Percentiles rank a stretch among this genome's conserved stretches.
Evolutionary conservation across 1,140 invertebrate genomes (phyloP).

Genomic region (Bombus difficillimus): DNA sequence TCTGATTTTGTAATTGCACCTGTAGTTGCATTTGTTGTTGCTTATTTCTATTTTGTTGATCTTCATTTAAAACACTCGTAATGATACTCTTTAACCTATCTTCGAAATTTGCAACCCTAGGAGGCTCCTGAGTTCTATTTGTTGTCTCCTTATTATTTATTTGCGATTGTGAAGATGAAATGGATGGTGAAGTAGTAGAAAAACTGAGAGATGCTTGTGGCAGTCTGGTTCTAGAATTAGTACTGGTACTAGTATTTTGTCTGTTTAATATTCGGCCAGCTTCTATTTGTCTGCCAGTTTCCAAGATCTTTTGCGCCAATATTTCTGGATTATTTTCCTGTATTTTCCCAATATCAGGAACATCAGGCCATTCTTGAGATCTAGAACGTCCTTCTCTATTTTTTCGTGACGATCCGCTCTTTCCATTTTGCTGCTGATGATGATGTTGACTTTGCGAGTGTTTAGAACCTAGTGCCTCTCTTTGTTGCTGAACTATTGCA

Average conservation of each 20-base stretch:
- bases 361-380: slow-evolving; percentile 95
- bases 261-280: slow-evolving; percentile 86
- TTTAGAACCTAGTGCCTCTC: slow-evolving; percentile 67
- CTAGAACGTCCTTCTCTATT: slow-evolving; percentile 88
- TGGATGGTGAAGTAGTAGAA: slow-evolving; percentile 55
- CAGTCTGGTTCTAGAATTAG: slow-evolving; percentile 72
- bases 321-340: slow-evolving; percentile 96
- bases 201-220: slow-evolving; percentile 79
- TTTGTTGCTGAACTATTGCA: slow-evolving; percentile 76
- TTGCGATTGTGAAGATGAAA: slow-evolving; percentile 75
- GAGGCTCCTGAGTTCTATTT: slow-evolving; percentile 87
- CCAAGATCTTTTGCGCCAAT: slow-evolving; percentile 93
- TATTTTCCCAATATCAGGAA: slow-evolving; percentile 94
- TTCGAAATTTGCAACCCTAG: slow-evolving; percentile 93
- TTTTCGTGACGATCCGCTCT: slow-evolving; percentile 83
- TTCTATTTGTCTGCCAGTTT: slow-evolving; percentile 93
- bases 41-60: slow-evolving; percentile 85
- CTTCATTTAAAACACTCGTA: slow-evolving; percentile 94
- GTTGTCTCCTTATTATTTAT: slow-evolving; percentile 75
- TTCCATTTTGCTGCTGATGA: slow-evolving; percentile 69
- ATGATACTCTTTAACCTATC: slow-evolving; percentile 96
- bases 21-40: slow-evolving; percentile 77
- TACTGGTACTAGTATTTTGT: slow-evolving; percentile 55
- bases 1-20: slow-evolving; percentile 72
- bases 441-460: slow-evolving; percentile 69